phyloP scores from a whole-genome alignment of 1,140 invertebrate genomes.

The Drepana arcuata region DNA sequence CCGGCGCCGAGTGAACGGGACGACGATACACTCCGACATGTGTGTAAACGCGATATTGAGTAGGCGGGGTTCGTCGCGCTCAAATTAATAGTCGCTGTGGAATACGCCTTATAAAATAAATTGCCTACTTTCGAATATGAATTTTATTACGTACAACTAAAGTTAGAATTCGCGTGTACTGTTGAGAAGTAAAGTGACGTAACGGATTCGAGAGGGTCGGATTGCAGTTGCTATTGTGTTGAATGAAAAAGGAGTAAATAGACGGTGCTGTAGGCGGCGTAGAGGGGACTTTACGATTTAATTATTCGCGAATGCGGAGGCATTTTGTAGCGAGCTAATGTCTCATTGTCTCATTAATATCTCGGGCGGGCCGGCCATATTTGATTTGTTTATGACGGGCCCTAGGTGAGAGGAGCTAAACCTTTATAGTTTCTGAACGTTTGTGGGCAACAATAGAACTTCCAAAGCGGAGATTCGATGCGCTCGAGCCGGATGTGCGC shows the following conservation, averaged over 20 bases:
- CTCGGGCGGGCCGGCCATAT: conserved; percentile 57
- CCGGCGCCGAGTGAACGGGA: conserved; percentile 59
- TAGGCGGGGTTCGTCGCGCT: conserved; percentile 64
- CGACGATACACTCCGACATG: conserved; percentile 52
- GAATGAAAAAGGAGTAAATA: conserved; percentile 72
- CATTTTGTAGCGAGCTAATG: conserved; percentile 71
- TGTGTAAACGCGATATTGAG: conserved; percentile 60
- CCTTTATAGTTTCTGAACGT: conserved; percentile 23
- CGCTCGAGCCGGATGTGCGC: no score
- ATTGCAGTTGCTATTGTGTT: conserved; percentile 68
- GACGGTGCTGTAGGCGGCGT: conserved; percentile 58
- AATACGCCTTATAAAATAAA: conserved; percentile 52
- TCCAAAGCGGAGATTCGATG: conserved; percentile 31
- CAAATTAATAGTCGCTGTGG: conserved; percentile 58
- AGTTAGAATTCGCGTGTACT: conserved; percentile 14
- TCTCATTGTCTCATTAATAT: conserved; percentile 72
- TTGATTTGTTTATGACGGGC: conserved; percentile 69
- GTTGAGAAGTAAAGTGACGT: conserved; percentile 26
- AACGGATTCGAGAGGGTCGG: conserved; percentile 27
- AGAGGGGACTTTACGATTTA: conserved; percentile 71
- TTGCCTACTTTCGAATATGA: conserved; percentile 5
- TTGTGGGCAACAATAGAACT: conserved; percentile 20
- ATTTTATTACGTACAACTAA: conserved; percentile 10
- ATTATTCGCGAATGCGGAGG: conserved; percentile 70
- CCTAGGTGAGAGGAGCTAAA: conserved; percentile 42